These are phyloP conservation scores for Amphibalanus amphitrite DNA, from an alignment of 1,140 invertebrate genomes.

Conservation along the genomic window DNA sequence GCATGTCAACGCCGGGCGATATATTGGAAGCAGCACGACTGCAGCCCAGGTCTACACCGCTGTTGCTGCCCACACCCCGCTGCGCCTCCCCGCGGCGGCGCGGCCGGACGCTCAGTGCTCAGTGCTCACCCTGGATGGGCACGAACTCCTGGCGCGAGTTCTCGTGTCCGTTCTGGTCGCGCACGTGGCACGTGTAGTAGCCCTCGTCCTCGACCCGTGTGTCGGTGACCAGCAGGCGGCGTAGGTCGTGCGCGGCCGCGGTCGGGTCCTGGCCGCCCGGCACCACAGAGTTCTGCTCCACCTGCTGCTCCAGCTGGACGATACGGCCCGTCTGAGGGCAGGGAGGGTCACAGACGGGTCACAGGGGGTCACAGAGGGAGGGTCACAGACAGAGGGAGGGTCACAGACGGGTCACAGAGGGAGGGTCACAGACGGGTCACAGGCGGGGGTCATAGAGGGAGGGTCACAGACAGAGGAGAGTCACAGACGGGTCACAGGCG, in stretches of 20 bases:
- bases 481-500: too few species aligned
- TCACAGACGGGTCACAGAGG: too few species aligned
- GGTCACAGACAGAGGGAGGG: too few species aligned
- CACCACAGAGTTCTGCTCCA: background rate
- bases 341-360: background rate
- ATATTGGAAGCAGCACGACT: too few species aligned
- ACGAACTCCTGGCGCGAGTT: background rate
- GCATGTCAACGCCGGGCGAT: too few species aligned
- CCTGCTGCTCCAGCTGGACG: background rate
- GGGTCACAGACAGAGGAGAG: too few species aligned
- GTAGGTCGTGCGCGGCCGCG: background rate
- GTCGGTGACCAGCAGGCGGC: background rate
- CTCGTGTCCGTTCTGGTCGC: background rate
- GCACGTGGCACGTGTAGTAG: background rate
- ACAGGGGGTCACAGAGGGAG: background rate
- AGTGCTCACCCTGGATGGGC: background rate
- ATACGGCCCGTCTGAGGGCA: background rate
- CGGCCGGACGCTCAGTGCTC: too few species aligned
- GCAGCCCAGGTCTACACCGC: too few species aligned
- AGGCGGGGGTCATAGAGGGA: too few species aligned
- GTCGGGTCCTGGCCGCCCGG: background rate
- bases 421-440: too few species aligned
- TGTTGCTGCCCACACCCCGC: too few species aligned
- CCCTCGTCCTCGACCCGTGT: background rate
- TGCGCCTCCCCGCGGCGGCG: too few species aligned